A percentile compares a stretch with the other conserved stretches of the same genome.
These are phyloP conservation scores for Anableps anableps DNA, from an alignment of 2,797 vertebrate species.

Conservation along the genomic window DNA sequence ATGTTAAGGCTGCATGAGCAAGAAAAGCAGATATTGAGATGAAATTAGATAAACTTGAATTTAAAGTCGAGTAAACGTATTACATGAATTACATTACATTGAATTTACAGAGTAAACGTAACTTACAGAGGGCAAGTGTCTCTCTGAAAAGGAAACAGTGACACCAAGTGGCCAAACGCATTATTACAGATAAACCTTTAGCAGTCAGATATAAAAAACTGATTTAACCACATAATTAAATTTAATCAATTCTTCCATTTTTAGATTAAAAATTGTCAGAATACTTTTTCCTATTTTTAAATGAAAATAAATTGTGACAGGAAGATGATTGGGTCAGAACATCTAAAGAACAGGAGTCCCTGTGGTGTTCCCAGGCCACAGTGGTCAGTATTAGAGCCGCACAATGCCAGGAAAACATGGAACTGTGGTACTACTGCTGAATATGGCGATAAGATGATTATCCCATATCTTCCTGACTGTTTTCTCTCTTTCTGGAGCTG, in stretches of 20 bases:
- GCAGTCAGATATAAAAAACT: background rate
- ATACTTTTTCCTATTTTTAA: background rate
- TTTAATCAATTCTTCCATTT: background rate
- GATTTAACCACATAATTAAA: background rate
- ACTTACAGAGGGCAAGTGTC: background rate
- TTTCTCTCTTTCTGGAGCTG: too few species aligned
- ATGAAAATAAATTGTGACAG: background rate
- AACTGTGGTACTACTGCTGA: too few species aligned
- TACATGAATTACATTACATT: too few species aligned
- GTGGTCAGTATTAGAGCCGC: background rate
- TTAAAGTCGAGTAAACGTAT: too few species aligned
- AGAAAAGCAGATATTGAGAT: background rate
- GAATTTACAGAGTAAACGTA: background rate
- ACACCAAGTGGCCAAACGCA: conserved; percentile 67
- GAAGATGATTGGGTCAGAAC: background rate
- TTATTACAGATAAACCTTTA: conserved; percentile 24
- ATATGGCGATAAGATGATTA: too few species aligned
- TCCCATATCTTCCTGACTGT: too few species aligned
- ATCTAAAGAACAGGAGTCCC: too few species aligned
- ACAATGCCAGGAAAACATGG: too few species aligned
- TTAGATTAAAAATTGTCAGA: background rate
- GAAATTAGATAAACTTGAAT: background rate
- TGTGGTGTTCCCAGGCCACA: background rate
- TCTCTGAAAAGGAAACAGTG: conserved; percentile 73
- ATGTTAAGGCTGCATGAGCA: background rate